Base-by-base conservation (phyloP, 2,888 invertebrate genomes). In the Frankliniella intonsa region DNA sequence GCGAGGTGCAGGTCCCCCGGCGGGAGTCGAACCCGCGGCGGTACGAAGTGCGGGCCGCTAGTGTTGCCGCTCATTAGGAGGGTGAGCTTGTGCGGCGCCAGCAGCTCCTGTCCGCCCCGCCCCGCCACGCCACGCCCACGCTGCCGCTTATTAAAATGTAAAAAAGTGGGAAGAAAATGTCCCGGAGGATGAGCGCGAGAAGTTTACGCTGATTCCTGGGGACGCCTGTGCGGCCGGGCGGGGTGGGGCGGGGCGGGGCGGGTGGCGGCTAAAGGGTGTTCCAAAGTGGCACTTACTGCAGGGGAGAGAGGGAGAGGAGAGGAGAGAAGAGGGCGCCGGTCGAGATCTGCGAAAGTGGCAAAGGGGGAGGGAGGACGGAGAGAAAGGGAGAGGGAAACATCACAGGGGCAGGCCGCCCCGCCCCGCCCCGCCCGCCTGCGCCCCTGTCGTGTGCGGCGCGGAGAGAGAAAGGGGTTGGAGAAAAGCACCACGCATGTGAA, bases 101-200 rank as follows among this genome's bases (percentile, higher is more conserved):
- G 69, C 55, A 12, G 11, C 55, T 55, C 2, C 55, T 19, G 55
- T 17, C 55, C 69, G 69, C n/a, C 8, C 69, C 22, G 65, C 10
- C 25, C 25, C 25, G 69, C 38, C 38, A 2, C 38, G 38, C 38
- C 38, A 2, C 38, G 38, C 38, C 38, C 38, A 5, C 38, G 38
- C 69, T 25, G 25, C 69, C 19, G 22, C 69, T 76, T 76, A 76
- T 76, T 76, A 76, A 76, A 76, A 76, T 25, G 69, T 25, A 76
- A 22, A 76, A 76, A 76, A 76, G 69, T 76, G 69, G 69, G 25
- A 76, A 76, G 69, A 76, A 25, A 76, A 76, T 12, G 69, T 76
- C 69, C 69, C 69, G 69, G 22, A 25, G 69, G 69, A 76, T 76
- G 69, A 76, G 69, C 69, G 69, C 22, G 69, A 69, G 69, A 69